Base-by-base conservation (phyloP, 2,113 vertebrate genomes). In the Todiramphus saurophagus region DNA sequence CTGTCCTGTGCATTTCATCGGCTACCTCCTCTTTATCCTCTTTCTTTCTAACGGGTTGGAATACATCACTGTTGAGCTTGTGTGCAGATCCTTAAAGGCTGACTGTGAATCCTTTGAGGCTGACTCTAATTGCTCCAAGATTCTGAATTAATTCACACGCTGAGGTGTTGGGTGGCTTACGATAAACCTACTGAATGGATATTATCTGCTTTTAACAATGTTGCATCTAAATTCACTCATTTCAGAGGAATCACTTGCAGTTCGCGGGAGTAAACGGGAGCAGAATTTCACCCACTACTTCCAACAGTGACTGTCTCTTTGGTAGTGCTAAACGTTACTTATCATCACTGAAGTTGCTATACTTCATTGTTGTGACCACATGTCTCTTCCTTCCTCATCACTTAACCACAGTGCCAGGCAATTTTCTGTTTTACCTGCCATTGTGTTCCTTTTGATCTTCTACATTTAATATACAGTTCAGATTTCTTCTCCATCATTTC, bases 121-220 rank as follows among this genome's bases (percentile, higher is more conserved):
- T 79, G 13, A 4, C 5, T 48, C 14, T 63, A 50, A 20, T 67
- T 59, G 4, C 3, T 74, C 12, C 33, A 84, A 44, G 1, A 1
- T 46, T 92, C 59, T 86, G 46, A 67, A 41, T 44, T n/a, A 44
- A 79, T 43, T 81, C 37, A 44, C 5, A 30, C 2, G 0, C 13
- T 16, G 20, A 78, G 35, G 14, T 17, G 1, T 70, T 68, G 0
- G 0, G 24, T 59, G 59, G 20, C 5, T 69, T 77, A 41, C 21
- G 18, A 44, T n/a, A 28, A 89, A 89, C 44, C 14, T 63, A 23
- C 16, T 41, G 28, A 70, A 59, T 21, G 16, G 18, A 31, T 43
- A 41, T 24, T 20, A 28, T 6, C 46, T 81, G 20, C 16, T 87
- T 83, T 75, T 79, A 76, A 51, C 30, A 4, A 1, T 4, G 6